A percentile compares a stretch with the other conserved stretches of the same genome.
phyloP scores from a whole-genome alignment of 2,113 vertebrate species.

The Nansenia antarctica region DNA sequence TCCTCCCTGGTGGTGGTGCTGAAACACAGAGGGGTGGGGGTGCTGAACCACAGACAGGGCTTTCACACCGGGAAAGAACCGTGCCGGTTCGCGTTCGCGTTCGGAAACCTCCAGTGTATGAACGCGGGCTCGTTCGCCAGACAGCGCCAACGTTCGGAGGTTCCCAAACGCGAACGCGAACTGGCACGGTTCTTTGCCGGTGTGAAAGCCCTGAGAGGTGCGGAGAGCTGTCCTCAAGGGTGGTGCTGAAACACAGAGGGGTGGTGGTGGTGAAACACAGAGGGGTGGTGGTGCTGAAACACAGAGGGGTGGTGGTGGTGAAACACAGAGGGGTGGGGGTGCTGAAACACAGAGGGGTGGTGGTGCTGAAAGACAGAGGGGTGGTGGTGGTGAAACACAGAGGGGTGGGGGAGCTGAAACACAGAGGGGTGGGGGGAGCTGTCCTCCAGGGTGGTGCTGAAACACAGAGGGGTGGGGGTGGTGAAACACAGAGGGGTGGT shows the following conservation, averaged over 20 bases:
- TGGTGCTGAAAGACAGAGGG: background rate
- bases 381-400: background rate
- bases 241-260: background rate
- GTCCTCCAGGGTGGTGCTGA: background rate
- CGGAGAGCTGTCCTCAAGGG: background rate
- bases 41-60: background rate
- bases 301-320: no score
- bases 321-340: no score
- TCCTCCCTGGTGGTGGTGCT: no score
- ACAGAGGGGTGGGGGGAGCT: background rate
- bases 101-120: no score
- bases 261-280: background rate
- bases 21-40: background rate
- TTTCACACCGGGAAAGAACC: no score
- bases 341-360: no score
- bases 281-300: background rate
- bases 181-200: no score
- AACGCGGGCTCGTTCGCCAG: no score
- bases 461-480: background rate
- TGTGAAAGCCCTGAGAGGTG: no score
- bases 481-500: background rate
- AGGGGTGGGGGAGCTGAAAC: background rate
- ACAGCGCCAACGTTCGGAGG: no score
- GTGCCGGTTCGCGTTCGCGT: no score
- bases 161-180: no score